Evolutionary conservation across 2,797 vertebrate genomes (phyloP).

Genomic region (Pipistrellus nathusii): DNA sequence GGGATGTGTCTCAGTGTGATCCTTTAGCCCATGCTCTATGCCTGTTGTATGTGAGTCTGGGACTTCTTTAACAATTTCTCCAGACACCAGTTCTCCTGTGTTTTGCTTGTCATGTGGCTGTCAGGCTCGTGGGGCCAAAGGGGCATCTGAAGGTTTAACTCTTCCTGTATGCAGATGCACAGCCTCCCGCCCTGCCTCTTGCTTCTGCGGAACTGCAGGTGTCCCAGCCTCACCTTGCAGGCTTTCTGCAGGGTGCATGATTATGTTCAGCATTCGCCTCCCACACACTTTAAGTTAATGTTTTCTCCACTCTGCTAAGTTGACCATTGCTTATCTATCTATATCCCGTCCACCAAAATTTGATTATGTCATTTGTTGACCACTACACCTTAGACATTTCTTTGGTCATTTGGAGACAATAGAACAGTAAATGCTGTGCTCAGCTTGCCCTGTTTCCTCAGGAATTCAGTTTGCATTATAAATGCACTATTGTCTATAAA

Average conservation of each 20-base stretch:
- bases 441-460: not conserved
- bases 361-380: constrained; percentile 11
- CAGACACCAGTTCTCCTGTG: not conserved
- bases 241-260: not conserved
- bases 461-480: not conserved
- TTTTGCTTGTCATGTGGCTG: not conserved
- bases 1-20: not conserved
- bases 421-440: not conserved
- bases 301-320: not conserved
- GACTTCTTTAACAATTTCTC: not conserved
- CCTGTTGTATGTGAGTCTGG: not conserved
- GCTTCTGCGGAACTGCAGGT: not conserved
- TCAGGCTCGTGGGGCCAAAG: not conserved
- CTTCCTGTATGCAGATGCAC: not conserved
- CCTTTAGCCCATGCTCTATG: not conserved
- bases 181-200: not conserved
- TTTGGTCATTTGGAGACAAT: not conserved
- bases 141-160: not conserved
- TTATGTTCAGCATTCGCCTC: not conserved
- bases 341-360: not conserved
- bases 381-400: not conserved
- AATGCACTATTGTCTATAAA: not conserved
- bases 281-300: not conserved
- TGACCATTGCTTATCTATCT: not conserved
- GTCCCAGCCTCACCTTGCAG: not conserved